Base-by-base conservation (phyloP, 2,888 invertebrate species). In the Acrocyrtus sp. region DNA sequence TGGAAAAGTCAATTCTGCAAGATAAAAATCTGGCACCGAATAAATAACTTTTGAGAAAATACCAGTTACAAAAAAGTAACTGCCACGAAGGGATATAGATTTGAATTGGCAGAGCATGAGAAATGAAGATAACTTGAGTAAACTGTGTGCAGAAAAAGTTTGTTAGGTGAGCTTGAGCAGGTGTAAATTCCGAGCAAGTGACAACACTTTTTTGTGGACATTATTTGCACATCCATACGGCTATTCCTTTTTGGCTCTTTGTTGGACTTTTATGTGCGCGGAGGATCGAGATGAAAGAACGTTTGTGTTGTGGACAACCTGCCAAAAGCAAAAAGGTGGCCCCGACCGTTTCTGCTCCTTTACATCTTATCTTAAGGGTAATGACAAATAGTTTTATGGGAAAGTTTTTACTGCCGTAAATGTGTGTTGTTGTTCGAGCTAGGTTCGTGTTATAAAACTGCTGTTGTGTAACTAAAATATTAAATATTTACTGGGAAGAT, bases 321-420 rank as follows among this genome's bases (percentile, higher is more conserved):
- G 62, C 75, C 61, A 77, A 73, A 68, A 74, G 67, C 65, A 77
- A 75, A 67, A 74, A 73, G 72, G 74, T 79, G 58, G 72, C 76
- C 41, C 79, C 79, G 10, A 69, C 78, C 47, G 76, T 79, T 60
- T 79, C 79, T n/a, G 78, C 79, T 62, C 79, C 79, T 19, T 63
- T 79, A 17, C 79, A 79, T 69, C 66, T 79, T 21, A 79, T 79
- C 57, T 70, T 79, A 12, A 75, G 76, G 68, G 79, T 79, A 72
- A 58, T 68, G 27, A 34, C 34, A 72, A 22, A 15, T n/a, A 34
- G 19, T 22, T 50, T 47, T 47, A 6, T 50, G 19, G 12, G 22
- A 50, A 22, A 22, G 5, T 3, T 34, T 34, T 34, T 34, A 34
- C 34, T 34, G 34, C 34, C 12, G 5, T 34, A n/a, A n/a, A n/a